phyloP scores from a whole-genome alignment of 2,888 invertebrate species.

The Melinaea marsaeus region DNA sequence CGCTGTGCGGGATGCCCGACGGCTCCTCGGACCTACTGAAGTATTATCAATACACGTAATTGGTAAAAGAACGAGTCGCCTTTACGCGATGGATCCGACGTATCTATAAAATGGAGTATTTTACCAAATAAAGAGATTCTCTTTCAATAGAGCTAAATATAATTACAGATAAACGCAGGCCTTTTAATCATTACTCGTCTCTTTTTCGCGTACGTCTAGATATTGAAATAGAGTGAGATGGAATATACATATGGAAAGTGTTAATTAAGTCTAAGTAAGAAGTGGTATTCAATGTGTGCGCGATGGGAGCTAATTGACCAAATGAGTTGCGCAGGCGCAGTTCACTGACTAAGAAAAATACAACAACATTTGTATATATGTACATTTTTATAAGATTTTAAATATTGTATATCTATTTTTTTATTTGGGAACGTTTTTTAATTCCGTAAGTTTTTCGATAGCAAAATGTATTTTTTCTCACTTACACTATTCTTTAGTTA shows the following conservation, averaged over 20 bases:
- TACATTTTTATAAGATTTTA: background rate
- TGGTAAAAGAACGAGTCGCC: constrained; percentile 40
- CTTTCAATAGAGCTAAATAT: constrained; percentile 24
- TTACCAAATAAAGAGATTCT: constrained; percentile 32
- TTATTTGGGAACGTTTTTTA: no score
- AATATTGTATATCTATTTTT: background rate
- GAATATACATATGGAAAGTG: constrained; percentile 14
- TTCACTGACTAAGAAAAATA: background rate
- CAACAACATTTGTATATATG: background rate
- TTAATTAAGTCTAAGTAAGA: constrained; percentile 37
- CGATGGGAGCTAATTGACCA: constrained; percentile 44
- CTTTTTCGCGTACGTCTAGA: constrained; percentile 12
- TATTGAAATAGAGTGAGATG: constrained; percentile 8
- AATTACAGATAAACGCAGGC: constrained; percentile 19
- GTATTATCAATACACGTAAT: constrained; percentile 57
- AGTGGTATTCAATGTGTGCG: constrained; percentile 44
- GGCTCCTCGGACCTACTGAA: constrained; percentile 43
- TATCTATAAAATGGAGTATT: constrained; percentile 39
- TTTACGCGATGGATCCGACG: constrained; percentile 47
- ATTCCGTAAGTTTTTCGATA: no score
- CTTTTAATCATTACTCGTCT: constrained; percentile 17
- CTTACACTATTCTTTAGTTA: no score
- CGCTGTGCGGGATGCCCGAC: constrained; percentile 42
- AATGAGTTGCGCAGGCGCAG: constrained; percentile 32
- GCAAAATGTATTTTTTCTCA: no score